These are phyloP conservation scores for Agrochola lychnidis DNA, from an alignment of 2,888 invertebrate species.

Conservation along the genomic window DNA sequence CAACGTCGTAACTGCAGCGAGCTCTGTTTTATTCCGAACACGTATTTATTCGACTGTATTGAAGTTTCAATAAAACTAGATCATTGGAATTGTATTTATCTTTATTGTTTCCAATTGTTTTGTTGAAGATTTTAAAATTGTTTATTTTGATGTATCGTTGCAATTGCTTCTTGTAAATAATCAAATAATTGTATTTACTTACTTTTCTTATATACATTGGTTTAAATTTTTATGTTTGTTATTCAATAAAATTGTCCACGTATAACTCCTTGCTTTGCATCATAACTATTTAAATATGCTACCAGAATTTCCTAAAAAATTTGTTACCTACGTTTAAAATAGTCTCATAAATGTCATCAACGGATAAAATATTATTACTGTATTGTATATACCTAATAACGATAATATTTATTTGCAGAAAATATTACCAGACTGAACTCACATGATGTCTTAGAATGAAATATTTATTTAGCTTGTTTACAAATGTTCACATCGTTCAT, in stretches of 20 bases:
- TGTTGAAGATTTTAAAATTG: not conserved
- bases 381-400: not conserved
- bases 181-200: not conserved
- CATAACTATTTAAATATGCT: not conserved
- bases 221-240: not conserved
- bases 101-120: not conserved
- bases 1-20: not conserved
- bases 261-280: not conserved
- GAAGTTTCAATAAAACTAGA: conserved; percentile 23
- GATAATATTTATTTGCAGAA: not conserved
- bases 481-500: not conserved
- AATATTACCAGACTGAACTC: not conserved
- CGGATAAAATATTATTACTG: not conserved
- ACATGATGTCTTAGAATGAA: not conserved
- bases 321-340: not conserved
- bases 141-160: not conserved
- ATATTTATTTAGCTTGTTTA: not conserved
- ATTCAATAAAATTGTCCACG: not conserved
- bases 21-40: conserved; percentile 11
- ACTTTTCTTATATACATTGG: not conserved
- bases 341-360: too few species aligned
- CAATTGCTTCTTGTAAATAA: too few species aligned
- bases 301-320: too few species aligned
- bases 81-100: conserved; percentile 6
- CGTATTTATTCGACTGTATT: conserved; percentile 13